Base-by-base conservation (phyloP, 2,797 vertebrate genomes). In the Alfaro cultratus region DNA sequence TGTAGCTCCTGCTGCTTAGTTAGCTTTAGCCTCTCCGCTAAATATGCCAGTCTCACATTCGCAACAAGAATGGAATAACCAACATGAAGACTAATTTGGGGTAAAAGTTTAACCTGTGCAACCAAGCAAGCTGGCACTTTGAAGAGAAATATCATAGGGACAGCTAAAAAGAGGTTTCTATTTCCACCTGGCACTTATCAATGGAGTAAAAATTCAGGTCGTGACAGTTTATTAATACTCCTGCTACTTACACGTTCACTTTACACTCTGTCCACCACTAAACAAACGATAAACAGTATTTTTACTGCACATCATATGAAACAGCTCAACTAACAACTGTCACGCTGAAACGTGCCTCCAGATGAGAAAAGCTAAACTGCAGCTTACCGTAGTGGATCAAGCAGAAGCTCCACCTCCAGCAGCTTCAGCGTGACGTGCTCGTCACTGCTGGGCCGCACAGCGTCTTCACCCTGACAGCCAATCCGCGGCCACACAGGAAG, bases 341-440 rank as follows among this genome's bases (percentile, higher is more conserved):
- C 7, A n/a, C 1, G 67, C n/a, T 23, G 26, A 77, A 84, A 6
- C 23, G 39, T 62, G 43, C n/a, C 2, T 7, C 73, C 74, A 34
- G 23, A 47, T 41, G 64, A 0, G 23, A 46, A 75, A 53, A 29
- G 46, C 36, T 53, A 34, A 41, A 31, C 67, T 21, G 73, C 5
- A 67, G 77, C 92, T 93, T 92, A 94, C 92, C 93, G 84, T 91
- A 39, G 62, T 64, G 7, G n/a, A 74, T 5, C 73, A 43, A 62
- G 8, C 49, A 26, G 71, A 71, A 45, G 86, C 86, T 77, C 86
- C 91, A 16, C 91, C 92, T 71, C 15, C 84, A 23, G n/a, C 53
- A 15, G 45, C 49, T 9, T 23, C 9, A 10, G 68, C 81, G 49
- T 76, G 62, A 74, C 16, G 12, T 26, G 4, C 0, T 41, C 84